phyloP scores from a whole-genome alignment of 1,140 invertebrate genomes.

The Agrilus planipennis region DNA sequence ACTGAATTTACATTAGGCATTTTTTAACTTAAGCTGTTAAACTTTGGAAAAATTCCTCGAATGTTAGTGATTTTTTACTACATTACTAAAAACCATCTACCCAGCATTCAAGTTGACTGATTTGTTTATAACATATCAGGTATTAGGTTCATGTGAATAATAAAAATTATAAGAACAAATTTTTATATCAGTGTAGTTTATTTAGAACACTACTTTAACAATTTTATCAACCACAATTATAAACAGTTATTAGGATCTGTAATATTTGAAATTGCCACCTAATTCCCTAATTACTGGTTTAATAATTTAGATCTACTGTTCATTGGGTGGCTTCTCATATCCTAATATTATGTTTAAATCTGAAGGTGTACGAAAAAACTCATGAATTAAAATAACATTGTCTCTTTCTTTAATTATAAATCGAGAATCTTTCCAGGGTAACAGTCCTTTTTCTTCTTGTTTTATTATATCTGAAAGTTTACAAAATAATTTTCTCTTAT shows the following conservation, averaged over 20 bases:
- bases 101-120: no score
- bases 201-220: no score
- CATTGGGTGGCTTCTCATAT: slow-evolving; percentile 15
- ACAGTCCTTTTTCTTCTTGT: slow-evolving; percentile 3
- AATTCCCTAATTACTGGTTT: background rate
- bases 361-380: slow-evolving; percentile 23
- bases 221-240: no score
- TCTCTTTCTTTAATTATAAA: slow-evolving; percentile 13
- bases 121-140: no score
- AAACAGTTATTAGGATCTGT: background rate
- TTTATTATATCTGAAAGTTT: slow-evolving; percentile 13
- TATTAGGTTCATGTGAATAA: background rate
- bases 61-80: no score
- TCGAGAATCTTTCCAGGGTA: slow-evolving; percentile 14
- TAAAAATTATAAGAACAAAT: background rate
- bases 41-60: no score
- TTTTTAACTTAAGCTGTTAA: no score
- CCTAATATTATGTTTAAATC: slow-evolving; percentile 28
- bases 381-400: slow-evolving; percentile 20
- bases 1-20: no score
- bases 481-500: slow-evolving; percentile 11
- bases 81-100: no score
- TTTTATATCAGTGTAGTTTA: no score
- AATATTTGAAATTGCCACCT: background rate
- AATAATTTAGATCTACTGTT: no score